phyloP scores from a whole-genome alignment of 2,113 vertebrate species.

The Syngnathus floridae region DNA sequence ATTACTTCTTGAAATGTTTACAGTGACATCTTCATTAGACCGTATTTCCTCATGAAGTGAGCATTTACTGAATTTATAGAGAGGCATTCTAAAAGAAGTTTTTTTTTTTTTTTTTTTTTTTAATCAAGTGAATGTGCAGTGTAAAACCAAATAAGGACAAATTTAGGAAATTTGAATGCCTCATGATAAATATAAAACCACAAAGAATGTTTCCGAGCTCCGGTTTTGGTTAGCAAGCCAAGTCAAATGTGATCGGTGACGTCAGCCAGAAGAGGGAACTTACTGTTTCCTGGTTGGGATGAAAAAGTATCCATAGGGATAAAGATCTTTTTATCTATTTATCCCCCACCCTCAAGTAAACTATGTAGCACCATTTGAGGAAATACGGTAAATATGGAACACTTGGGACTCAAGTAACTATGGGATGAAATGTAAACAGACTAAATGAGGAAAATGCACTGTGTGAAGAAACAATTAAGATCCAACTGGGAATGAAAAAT shows the following conservation, averaged over 20 bases:
- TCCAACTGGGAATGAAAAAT: background rate
- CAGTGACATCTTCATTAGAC: background rate
- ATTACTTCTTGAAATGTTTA: conserved; percentile 36
- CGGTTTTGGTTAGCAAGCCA: background rate
- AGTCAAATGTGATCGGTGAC: background rate
- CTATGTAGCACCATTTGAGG: background rate
- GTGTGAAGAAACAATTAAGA: conserved; percentile 15
- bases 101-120: too few species aligned
- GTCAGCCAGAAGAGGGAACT: too few species aligned
- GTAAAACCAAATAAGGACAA: too few species aligned
- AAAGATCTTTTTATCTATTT: fast-evolving
- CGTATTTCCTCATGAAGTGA: background rate
- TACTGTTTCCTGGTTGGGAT: background rate
- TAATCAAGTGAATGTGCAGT: too few species aligned
- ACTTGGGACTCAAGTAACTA: background rate
- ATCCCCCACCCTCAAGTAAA: background rate
- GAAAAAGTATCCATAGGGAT: too few species aligned
- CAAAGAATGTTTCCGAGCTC: background rate
- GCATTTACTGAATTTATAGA: background rate
- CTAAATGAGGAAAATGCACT: conserved; percentile 9
- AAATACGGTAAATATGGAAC: background rate
- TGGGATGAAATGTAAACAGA: background rate
- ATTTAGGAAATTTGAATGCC: too few species aligned
- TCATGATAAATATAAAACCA: too few species aligned
- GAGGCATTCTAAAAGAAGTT: too few species aligned